Percentiles rank a stretch among this genome's conserved stretches.
Evolutionary conservation across 2,113 vertebrate genomes (phyloP).

Genomic region (Anarrhichthys ocellatus): DNA sequence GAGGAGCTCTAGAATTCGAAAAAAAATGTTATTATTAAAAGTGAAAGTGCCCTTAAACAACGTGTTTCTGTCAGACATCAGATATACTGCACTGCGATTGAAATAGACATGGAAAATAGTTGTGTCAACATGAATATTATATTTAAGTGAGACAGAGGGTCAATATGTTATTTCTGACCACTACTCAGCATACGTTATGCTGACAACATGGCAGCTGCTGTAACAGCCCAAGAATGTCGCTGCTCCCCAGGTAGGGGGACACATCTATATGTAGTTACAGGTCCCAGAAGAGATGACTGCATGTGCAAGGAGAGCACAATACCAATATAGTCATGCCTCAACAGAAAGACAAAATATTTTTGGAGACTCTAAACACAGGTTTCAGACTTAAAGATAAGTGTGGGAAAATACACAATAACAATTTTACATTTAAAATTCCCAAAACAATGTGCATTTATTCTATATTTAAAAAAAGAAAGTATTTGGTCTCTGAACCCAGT

Average conservation of each 20-base stretch:
- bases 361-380: neutral
- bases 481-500: slow-evolving; percentile 15
- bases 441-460: slow-evolving; percentile 1
- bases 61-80: neutral
- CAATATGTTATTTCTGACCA: slow-evolving; percentile 64
- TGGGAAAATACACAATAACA: neutral
- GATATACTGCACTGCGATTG: neutral
- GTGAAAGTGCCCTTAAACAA: neutral
- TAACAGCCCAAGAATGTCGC: slow-evolving; percentile 35
- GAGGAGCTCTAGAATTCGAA: slow-evolving; percentile 1
- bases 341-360: slow-evolving; percentile 22
- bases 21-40: neutral
- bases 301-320: slow-evolving; percentile 26
- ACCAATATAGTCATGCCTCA: slow-evolving; percentile 23
- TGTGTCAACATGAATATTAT: slow-evolving; percentile 24
- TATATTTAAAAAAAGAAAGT: slow-evolving; percentile 1
- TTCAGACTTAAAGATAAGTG: neutral
- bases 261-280: slow-evolving; percentile 37
- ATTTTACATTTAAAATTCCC: neutral
- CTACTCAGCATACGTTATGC: slow-evolving; percentile 50
- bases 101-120: slow-evolving; percentile 20
- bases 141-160: slow-evolving; percentile 47
- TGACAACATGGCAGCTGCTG: slow-evolving; percentile 55
- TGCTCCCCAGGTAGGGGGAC: slow-evolving; percentile 51
- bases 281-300: slow-evolving; percentile 42